phyloP scores from a whole-genome alignment of 1,140 invertebrate species.

The Colletes latitarsis region DNA sequence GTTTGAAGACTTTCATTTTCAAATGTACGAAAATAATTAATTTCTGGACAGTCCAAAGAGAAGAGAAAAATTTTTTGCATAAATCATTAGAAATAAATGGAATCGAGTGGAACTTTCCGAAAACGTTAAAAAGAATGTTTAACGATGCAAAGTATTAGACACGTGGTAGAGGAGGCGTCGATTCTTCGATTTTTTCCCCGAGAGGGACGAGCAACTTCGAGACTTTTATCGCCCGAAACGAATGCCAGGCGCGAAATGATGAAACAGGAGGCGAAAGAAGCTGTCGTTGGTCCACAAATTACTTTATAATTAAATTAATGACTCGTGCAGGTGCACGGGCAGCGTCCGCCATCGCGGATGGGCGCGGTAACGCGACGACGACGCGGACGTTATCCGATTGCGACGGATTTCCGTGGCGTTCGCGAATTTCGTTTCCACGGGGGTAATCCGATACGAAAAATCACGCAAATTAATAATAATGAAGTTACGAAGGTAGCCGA shows the following conservation, averaged over 20 bases:
- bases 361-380: not conserved
- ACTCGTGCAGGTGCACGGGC: not conserved
- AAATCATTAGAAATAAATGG: no score
- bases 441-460: constrained; percentile 49
- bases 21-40: no score
- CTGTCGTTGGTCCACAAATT: constrained; percentile 44
- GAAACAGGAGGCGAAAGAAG: constrained; percentile 18
- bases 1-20: no score
- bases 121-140: no score
- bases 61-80: no score
- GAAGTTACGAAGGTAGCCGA: constrained; percentile 9
- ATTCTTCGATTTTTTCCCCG: no score
- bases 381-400: constrained; percentile 32
- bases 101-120: no score
- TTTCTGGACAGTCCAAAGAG: no score
- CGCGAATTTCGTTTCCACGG: constrained; percentile 17
- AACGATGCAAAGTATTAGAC: no score
- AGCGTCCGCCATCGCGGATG: not conserved
- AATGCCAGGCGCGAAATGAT: not conserved
- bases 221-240: no score
- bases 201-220: no score
- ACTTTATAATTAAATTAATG: constrained; percentile 48
- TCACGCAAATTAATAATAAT: constrained; percentile 48
- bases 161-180: no score
- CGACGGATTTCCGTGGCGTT: constrained; percentile 28